A percentile compares a stretch with the other conserved stretches of the same genome.
Conservation (phyloP, 1,140 invertebrate genomes). For the Anastrepha obliqua region DNA sequence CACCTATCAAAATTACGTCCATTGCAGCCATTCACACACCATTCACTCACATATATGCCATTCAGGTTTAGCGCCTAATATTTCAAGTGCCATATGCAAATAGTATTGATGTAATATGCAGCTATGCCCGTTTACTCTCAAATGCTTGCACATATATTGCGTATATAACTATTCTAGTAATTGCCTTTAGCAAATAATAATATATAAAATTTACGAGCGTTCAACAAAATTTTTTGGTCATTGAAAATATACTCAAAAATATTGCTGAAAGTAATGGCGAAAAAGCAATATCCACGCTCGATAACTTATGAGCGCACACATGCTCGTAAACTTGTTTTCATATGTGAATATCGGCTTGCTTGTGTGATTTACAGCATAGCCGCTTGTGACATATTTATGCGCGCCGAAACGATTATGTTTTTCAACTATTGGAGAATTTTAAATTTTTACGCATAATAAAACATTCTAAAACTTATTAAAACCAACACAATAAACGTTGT, state of each 20-base stretch:
- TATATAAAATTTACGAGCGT: constrained; percentile 30
- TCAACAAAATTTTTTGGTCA: constrained; percentile 8
- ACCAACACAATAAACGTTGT: no score
- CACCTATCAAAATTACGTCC: not conserved
- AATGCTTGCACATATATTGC: not conserved
- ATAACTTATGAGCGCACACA: not conserved
- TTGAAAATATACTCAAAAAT: constrained; percentile 18
- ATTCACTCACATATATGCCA: not conserved
- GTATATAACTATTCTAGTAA: not conserved
- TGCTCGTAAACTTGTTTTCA: not conserved
- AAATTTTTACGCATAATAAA: not conserved
- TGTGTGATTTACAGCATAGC: constrained; percentile 11
- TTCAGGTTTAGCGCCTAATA: no score
- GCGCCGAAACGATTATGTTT: not conserved
- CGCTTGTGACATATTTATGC: constrained; percentile 43
- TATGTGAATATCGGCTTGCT: not conserved
- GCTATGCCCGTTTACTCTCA: no score
- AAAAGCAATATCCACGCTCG: constrained; percentile 6
- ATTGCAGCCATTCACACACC: not conserved
- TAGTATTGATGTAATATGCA: no score
- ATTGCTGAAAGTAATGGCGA: not conserved
- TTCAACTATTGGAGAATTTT: not conserved
- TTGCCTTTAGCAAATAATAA: constrained; percentile 27
- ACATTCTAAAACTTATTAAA: no score
- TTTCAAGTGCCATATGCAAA: no score